These are phyloP conservation scores for Lamprotornis superbus DNA, from an alignment of 2,113 vertebrate species.

Conservation along the genomic window DNA sequence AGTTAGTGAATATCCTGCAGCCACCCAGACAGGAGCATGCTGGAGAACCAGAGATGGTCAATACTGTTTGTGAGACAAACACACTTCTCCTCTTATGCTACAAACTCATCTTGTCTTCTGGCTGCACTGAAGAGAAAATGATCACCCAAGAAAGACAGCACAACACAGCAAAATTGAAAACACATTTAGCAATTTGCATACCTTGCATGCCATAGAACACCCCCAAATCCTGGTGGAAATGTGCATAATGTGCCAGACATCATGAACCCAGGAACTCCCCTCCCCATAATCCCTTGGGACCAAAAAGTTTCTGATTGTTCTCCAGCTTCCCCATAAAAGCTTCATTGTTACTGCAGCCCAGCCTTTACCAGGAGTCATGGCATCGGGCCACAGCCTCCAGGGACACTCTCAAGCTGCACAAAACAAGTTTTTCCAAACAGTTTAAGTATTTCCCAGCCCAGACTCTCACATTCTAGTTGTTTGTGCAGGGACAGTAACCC, in stretches of 20 bases:
- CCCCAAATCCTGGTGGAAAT: slow-evolving; percentile 68
- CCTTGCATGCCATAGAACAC: slow-evolving; percentile 58
- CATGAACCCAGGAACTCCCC: slow-evolving; percentile 69
- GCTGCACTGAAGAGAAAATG: not conserved
- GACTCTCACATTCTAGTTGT: slow-evolving; percentile 64
- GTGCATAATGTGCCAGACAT: slow-evolving; percentile 63
- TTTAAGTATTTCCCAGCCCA: slow-evolving; percentile 66
- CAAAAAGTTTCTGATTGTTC: slow-evolving; percentile 50
- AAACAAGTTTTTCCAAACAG: slow-evolving; percentile 69
- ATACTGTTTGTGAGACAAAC: not conserved
- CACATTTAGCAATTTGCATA: slow-evolving; percentile 63
- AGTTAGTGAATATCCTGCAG: not conserved
- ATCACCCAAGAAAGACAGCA: slow-evolving; percentile 23
- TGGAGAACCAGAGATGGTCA: not conserved
- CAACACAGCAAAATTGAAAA: slow-evolving; percentile 33
- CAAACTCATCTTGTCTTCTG: slow-evolving; percentile 15
- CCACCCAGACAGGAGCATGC: not conserved
- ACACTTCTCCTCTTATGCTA: not conserved
- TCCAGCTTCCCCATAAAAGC: slow-evolving; percentile 69
- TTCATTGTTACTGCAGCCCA: slow-evolving; percentile 67
- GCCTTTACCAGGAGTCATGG: slow-evolving; percentile 63
- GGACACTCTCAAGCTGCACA: slow-evolving; percentile 63
- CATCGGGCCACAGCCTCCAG: slow-evolving; percentile 64
- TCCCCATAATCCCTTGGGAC: slow-evolving; percentile 64
- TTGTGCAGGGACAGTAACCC: slow-evolving; percentile 66